Evolutionary conservation across 1,140 invertebrate species (phyloP).

Genomic region (Diuraphis noxia): DNA sequence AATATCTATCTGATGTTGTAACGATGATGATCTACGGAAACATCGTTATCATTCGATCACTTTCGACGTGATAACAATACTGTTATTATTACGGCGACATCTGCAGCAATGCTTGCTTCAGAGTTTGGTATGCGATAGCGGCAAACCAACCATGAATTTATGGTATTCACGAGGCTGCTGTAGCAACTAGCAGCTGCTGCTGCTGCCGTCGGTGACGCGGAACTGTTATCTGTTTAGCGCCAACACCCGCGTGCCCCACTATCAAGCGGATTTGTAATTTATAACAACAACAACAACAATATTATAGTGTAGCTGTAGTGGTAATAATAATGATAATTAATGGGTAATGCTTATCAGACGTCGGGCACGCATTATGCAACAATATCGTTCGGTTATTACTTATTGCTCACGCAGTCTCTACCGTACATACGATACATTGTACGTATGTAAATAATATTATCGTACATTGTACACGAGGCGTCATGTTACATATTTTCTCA

Average conservation of each 20-base stretch:
- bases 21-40: background rate
- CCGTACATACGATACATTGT: background rate
- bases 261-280: background rate
- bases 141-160: background rate
- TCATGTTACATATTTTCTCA: background rate
- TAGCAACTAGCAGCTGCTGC: no score
- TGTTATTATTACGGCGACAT: background rate
- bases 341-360: background rate
- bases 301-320: no score
- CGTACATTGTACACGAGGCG: background rate
- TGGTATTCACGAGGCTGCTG: background rate
- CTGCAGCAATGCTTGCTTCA: no score
- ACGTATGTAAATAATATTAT: background rate
- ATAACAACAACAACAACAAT: background rate
- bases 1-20: background rate
- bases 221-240: background rate
- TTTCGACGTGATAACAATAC: background rate
- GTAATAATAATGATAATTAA: background rate
- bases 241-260: background rate
- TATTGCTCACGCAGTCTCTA: background rate
- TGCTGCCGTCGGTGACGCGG: background rate
- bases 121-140: background rate
- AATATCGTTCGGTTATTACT: background rate
- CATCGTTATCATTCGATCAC: background rate
- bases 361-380: background rate